Conservation (phyloP, 30 jellyfish, hydroid and myxozoan species). For the Morbakka virulenta region DNA sequence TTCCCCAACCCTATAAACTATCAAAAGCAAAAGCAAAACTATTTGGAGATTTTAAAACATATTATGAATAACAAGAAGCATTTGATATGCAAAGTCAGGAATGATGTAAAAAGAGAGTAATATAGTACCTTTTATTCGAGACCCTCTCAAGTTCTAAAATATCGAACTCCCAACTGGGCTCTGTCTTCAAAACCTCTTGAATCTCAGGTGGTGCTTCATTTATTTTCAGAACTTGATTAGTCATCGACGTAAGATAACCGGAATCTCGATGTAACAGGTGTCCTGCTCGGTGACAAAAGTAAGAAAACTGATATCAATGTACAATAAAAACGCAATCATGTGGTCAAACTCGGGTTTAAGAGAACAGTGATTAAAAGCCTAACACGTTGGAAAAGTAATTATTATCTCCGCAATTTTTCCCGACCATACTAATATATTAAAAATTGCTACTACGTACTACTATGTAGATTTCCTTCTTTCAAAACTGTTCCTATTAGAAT, state of each 20-base stretch:
- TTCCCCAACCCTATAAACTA: too few species aligned
- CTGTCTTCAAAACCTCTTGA: slow-evolving; percentile 82
- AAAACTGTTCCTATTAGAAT: too few species aligned
- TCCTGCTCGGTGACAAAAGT: slow-evolving; percentile 22
- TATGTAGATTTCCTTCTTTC: too few species aligned
- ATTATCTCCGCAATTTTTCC: too few species aligned
- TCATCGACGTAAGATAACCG: slow-evolving; percentile 51
- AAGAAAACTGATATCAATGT: slow-evolving; percentile 1
- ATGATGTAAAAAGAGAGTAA: neutral
- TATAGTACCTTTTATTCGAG: slow-evolving; percentile 69
- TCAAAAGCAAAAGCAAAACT: too few species aligned
- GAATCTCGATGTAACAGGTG: slow-evolving; percentile 77
- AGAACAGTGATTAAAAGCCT: too few species aligned
- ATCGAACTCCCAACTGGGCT: slow-evolving; percentile 88
- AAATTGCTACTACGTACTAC: too few species aligned
- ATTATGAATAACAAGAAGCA: too few species aligned
- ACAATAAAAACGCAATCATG: neutral
- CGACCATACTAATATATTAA: too few species aligned
- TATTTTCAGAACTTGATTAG: slow-evolving; percentile 57
- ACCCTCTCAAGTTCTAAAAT: slow-evolving; percentile 73
- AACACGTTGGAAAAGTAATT: too few species aligned
- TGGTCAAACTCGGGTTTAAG: neutral
- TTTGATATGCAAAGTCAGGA: neutral
- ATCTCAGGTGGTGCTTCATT: slow-evolving; percentile 93
- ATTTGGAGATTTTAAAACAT: too few species aligned